A percentile compares a stretch with the other conserved stretches of the same genome.
These are phyloP conservation scores for Drosophila willistoni DNA, from an alignment of 1,140 invertebrate genomes.

Conservation along the genomic window DNA sequence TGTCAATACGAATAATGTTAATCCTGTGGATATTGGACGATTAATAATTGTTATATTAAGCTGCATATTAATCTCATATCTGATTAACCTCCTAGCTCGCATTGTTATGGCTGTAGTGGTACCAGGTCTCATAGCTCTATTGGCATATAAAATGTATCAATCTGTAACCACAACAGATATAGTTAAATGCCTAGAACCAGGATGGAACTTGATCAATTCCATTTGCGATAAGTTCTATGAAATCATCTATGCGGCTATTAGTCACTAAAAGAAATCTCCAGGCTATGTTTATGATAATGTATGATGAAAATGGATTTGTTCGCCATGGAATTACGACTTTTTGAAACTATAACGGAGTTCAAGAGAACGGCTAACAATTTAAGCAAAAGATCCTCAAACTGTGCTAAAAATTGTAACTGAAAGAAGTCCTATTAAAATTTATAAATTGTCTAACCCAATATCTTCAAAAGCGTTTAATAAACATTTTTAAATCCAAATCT, in stretches of 20 bases:
- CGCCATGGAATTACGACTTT: too few species aligned
- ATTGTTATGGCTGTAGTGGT: conserved; percentile 25
- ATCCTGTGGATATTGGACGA: conserved; percentile 20
- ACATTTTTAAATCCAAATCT: too few species aligned
- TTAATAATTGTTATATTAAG: conserved; percentile 17
- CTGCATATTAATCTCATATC: conserved; percentile 23
- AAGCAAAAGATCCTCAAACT: too few species aligned
- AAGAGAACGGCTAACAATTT: too few species aligned
- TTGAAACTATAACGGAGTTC: too few species aligned
- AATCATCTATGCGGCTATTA: not conserved
- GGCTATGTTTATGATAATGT: too few species aligned
- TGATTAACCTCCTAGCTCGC: conserved; percentile 22
- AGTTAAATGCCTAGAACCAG: not conserved
- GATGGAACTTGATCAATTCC: not conserved
- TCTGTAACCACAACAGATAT: conserved; percentile 12
- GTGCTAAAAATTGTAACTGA: too few species aligned
- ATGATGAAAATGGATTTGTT: too few species aligned
- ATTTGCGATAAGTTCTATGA: not conserved
- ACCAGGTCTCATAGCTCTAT: conserved; percentile 22
- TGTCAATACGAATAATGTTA: not conserved
- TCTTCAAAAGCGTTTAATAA: too few species aligned
- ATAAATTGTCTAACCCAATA: too few species aligned
- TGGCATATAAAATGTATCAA: conserved; percentile 19
- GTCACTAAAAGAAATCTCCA: too few species aligned
- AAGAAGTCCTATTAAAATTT: too few species aligned